Evolutionary conservation across 2,888 invertebrate species (phyloP).

Genomic region (Campoletis raptor): DNA sequence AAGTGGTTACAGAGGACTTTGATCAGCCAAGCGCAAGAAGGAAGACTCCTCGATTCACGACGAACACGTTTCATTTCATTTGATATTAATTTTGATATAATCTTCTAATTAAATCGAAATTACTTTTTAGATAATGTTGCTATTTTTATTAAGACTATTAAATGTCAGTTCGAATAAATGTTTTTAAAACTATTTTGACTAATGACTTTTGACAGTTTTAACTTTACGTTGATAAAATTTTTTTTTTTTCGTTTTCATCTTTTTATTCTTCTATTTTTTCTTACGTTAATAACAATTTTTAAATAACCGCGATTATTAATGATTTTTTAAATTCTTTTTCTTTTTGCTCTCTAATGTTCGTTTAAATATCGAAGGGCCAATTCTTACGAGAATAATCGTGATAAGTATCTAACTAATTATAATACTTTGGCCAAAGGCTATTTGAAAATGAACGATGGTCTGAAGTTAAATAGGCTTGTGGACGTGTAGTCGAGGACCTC

Average conservation of each 20-base stretch:
- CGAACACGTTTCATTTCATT: background rate
- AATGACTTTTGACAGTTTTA: too few species aligned
- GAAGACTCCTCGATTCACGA: slow-evolving; percentile 52
- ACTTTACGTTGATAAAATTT: background rate
- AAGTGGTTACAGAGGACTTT: slow-evolving; percentile 57
- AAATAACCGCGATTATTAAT: background rate
- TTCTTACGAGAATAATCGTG: background rate
- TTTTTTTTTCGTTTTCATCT: too few species aligned
- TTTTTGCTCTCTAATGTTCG: slow-evolving; percentile 1
- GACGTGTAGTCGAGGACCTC: slow-evolving; percentile 23
- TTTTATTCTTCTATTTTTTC: background rate
- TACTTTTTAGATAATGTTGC: background rate
- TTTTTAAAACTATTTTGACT: background rate
- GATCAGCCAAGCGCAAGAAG: slow-evolving; percentile 55
- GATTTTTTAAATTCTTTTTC: background rate
- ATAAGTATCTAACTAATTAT: slow-evolving; percentile 35
- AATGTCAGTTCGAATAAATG: background rate
- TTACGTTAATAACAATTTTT: background rate
- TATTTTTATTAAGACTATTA: background rate
- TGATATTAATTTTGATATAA: background rate
- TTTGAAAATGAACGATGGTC: slow-evolving; percentile 56
- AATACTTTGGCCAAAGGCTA: slow-evolving; percentile 32
- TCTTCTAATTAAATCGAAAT: background rate
- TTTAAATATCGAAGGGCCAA: background rate
- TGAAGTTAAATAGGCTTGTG: slow-evolving; percentile 26